A percentile compares a stretch with the other conserved stretches of the same genome.
These are phyloP conservation scores for Dromiciops gliroides DNA, from an alignment of 2,113 vertebrate species.

Conservation along the genomic window DNA sequence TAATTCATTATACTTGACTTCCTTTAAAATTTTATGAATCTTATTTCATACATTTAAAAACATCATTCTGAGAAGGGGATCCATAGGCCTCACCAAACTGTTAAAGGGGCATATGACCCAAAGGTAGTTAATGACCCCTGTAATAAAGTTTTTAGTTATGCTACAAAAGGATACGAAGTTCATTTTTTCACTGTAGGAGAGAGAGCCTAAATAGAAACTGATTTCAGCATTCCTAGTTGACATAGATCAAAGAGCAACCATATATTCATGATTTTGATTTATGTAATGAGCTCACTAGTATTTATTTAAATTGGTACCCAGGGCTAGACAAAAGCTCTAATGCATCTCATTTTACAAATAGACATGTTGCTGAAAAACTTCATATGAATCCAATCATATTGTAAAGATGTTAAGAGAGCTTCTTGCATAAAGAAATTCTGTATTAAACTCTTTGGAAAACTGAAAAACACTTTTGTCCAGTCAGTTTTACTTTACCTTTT, in stretches of 20 bases:
- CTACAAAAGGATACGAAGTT: conserved; percentile 25
- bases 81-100: background rate
- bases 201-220: background rate
- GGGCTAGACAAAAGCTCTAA: background rate
- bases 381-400: background rate
- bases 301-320: background rate
- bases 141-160: background rate
- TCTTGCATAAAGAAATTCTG: background rate
- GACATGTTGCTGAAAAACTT: background rate
- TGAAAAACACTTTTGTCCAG: background rate
- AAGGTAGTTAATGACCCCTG: background rate
- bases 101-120: background rate
- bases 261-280: background rate
- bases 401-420: background rate
- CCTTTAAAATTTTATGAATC: background rate
- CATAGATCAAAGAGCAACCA: background rate
- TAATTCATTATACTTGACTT: background rate
- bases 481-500: background rate
- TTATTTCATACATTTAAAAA: background rate
- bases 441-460: background rate
- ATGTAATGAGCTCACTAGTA: background rate
- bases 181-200: background rate
- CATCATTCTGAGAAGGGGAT: background rate
- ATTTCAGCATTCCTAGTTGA: conserved; percentile 4
- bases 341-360: background rate